Evolutionary conservation across 2,888 invertebrate genomes (phyloP).

Genomic region (Melieria omissa): DNA sequence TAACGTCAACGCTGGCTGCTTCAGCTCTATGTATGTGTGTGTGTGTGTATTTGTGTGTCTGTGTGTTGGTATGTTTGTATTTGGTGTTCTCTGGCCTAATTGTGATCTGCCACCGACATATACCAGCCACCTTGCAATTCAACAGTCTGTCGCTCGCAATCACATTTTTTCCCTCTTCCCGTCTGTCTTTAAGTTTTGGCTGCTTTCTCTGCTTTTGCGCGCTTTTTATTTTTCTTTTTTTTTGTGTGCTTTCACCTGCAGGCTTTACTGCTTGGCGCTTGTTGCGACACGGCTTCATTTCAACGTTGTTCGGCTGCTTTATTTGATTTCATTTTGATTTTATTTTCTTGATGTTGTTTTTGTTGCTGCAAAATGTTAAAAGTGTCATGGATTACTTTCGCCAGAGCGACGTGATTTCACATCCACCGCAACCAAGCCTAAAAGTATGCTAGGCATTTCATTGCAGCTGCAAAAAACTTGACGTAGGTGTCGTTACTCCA

Average conservation of each 20-base stretch:
- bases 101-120: neutral
- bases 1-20: conserved; percentile 11
- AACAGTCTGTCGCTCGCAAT: neutral
- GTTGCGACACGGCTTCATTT: too few relatives aligned
- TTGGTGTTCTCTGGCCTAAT: neutral
- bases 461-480: neutral
- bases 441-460: conserved; percentile 17
- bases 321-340: conserved; percentile 22
- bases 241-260: neutral
- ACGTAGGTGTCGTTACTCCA: neutral
- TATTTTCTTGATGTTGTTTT: conserved; percentile 12
- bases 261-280: too few relatives aligned
- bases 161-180: neutral
- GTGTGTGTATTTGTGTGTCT: too few relatives aligned
- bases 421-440: neutral
- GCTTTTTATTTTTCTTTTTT: conserved; percentile 22
- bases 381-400: conserved; percentile 1
- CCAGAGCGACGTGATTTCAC: conserved; percentile 11
- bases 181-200: neutral
- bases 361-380: neutral
- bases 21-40: too few relatives aligned
- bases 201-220: conserved; percentile 2
- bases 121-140: neutral
- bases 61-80: too few relatives aligned
- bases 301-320: neutral